A percentile compares a stretch with the other conserved stretches of the same genome.
phyloP scores from a whole-genome alignment of 2,888 invertebrate genomes.

The Phalangium opilio region DNA sequence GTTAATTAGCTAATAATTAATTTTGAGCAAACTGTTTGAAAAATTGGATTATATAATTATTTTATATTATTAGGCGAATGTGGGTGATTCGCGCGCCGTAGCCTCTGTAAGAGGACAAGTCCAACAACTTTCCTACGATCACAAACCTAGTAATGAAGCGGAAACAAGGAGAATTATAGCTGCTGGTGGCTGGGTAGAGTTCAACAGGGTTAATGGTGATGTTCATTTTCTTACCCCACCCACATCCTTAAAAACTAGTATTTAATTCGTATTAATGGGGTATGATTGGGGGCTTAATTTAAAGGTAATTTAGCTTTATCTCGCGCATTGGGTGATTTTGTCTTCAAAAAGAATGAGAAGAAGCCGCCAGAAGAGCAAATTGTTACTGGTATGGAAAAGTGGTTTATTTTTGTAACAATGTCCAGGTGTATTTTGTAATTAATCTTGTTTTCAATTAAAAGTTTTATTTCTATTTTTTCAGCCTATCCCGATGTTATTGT shows the following conservation, averaged over 20 bases:
- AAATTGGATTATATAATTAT: no score
- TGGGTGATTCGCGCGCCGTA: conserved; percentile 90
- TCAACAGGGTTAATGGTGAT: conserved; percentile 85
- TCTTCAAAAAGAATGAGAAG: conserved; percentile 77
- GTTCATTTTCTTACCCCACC: not conserved
- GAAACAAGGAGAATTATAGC: conserved; percentile 74
- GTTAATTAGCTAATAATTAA: conserved; percentile 24
- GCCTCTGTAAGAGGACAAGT: conserved; percentile 68
- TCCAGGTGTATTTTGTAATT: no score
- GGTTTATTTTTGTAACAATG: not conserved
- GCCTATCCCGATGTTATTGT: conserved; percentile 85
- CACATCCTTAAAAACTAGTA: no score
- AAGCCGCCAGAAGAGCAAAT: conserved; percentile 85
- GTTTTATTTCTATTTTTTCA: no score
- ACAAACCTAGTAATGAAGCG: conserved; percentile 80
- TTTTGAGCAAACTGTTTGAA: no score
- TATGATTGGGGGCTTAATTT: no score
- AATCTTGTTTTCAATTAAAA: no score
- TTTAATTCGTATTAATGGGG: no score
- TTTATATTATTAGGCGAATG: no score
- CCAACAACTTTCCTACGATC: conserved; percentile 68
- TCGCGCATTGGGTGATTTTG: conserved; percentile 89
- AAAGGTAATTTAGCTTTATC: conserved; percentile 71
- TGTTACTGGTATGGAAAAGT: conserved; percentile 62
- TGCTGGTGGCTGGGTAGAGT: conserved; percentile 94